Base-by-base conservation (phyloP, 2,888 invertebrate species). In the Drosophila flavopinicola region DNA sequence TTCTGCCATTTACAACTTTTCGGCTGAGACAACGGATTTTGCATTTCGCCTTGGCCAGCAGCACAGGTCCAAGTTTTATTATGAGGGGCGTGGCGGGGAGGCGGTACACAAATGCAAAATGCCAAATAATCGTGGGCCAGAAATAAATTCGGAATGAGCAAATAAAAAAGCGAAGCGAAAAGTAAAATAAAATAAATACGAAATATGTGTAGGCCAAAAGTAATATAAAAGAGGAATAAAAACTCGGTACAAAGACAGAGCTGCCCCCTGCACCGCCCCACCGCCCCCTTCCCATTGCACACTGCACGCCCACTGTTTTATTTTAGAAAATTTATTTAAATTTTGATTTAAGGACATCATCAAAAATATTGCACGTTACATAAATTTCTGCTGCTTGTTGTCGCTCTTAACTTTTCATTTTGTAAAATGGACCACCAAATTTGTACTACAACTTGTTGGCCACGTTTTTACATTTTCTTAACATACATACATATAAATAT, bases 321-420 rank as follows among this genome's bases (percentile, higher is more conserved):
- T 68, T 66, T 75, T 49, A 44, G 58, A 69, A 68, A 78, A 84
- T 76, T 82, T 84, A 77, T 85, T 88, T 88, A 88, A 87, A 86
- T 87, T 85, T 85, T 80, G 84, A 77, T 85, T 87, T 84, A 84
- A 84, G 85, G 75, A 86, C 75, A 85, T 80, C 88, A 83, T 86
- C 85, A 88, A 85, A 75, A 67, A 74, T 78, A 74, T 84, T 88
- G 78, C 84, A 84, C 86, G 82, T 86, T 86, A 87, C 88, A 88
- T 88, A 86, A 83, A 86, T 84, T 82, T 61, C 20, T 30, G 10
- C 25, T 58, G 75, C 61, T 68, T 69, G 54, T 63, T 64, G 67
- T 54, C 52, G 45, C 64, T 61, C 44, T 78, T 80, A 77, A 75
- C 84, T 87, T 78, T 87, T 79, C 74, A 86, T 87, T 77, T 85